phyloP scores from a whole-genome alignment of 2,797 vertebrate species.

The Sparidentex hasta region DNA sequence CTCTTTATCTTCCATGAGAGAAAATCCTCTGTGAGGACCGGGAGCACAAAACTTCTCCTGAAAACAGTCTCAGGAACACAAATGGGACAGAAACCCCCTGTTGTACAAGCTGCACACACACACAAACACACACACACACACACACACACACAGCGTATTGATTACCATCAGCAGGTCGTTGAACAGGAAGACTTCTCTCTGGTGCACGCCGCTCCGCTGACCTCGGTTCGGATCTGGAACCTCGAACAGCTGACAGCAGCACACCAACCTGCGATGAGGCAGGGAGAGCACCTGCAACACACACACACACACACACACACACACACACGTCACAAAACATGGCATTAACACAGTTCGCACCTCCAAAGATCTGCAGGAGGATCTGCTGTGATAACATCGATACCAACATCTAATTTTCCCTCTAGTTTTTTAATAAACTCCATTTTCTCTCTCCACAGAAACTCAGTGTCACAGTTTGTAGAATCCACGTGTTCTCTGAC shows the following conservation, averaged over 20 bases:
- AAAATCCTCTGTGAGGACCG: not conserved
- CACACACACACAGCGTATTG: not conserved
- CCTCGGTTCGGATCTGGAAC: slow-evolving; percentile 94
- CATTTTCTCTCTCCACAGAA: too few species aligned
- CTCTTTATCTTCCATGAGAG: not conserved
- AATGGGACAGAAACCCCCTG: too few species aligned
- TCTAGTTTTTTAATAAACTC: too few species aligned
- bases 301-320: slow-evolving; percentile 4
- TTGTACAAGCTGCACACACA: not conserved
- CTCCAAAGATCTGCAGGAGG: too few species aligned
- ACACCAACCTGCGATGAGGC: slow-evolving; percentile 93
- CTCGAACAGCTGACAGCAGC: slow-evolving; percentile 96
- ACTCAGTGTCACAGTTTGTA: too few species aligned
- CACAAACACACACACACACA: not conserved
- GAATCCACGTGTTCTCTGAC: too few species aligned
- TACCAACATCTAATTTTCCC: too few species aligned
- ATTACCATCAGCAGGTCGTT: slow-evolving; percentile 95
- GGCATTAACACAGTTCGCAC: too few species aligned
- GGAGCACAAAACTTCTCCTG: too few species aligned
- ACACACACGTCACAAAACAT: too few species aligned
- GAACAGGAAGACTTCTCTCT: slow-evolving; percentile 96
- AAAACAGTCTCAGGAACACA: not conserved
- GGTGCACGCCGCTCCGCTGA: slow-evolving; percentile 92
- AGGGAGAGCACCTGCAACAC: slow-evolving; percentile 90
- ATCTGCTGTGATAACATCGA: too few species aligned